Percentiles rank a stretch among this genome's conserved stretches.
Conservation (phyloP, 2,113 vertebrate species). For the Amblyornis subalaris region DNA sequence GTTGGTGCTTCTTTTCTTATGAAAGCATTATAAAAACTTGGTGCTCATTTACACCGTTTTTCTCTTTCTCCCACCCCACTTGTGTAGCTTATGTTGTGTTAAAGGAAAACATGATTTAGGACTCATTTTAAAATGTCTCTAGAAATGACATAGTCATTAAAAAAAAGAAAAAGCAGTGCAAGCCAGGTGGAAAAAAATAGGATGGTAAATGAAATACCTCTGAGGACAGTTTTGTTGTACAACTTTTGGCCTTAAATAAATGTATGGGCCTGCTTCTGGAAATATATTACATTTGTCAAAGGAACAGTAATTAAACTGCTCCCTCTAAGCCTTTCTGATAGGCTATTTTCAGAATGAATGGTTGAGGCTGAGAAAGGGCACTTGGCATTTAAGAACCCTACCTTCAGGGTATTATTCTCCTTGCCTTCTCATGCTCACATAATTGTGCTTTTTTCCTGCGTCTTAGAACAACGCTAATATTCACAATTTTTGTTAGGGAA, state of each 20-base stretch:
- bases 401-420: slow-evolving; percentile 67
- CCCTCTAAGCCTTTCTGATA: slow-evolving; percentile 64
- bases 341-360: slow-evolving; percentile 71
- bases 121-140: slow-evolving; percentile 32
- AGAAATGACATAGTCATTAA: slow-evolving; percentile 26
- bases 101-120: slow-evolving; percentile 35
- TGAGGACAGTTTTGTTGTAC: slow-evolving; percentile 60
- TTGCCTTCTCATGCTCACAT: slow-evolving; percentile 44
- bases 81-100: background rate
- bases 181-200: slow-evolving; percentile 32
- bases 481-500: slow-evolving; percentile 17
- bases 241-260: slow-evolving; percentile 69
- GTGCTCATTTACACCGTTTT: background rate
- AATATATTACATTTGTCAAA: slow-evolving; percentile 71
- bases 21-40: background rate
- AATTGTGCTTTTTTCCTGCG: background rate
- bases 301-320: slow-evolving; percentile 72
- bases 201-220: slow-evolving; percentile 61
- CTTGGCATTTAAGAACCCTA: slow-evolving; percentile 60
- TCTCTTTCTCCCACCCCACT: background rate
- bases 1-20: background rate
- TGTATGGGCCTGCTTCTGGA: slow-evolving; percentile 50
- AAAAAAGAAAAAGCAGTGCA: slow-evolving; percentile 6
- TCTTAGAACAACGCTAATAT: background rate
- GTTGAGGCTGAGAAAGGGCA: slow-evolving; percentile 53